phyloP scores from a whole-genome alignment of 1,140 invertebrate species.

The Pseudachorutes palmiensis region DNA sequence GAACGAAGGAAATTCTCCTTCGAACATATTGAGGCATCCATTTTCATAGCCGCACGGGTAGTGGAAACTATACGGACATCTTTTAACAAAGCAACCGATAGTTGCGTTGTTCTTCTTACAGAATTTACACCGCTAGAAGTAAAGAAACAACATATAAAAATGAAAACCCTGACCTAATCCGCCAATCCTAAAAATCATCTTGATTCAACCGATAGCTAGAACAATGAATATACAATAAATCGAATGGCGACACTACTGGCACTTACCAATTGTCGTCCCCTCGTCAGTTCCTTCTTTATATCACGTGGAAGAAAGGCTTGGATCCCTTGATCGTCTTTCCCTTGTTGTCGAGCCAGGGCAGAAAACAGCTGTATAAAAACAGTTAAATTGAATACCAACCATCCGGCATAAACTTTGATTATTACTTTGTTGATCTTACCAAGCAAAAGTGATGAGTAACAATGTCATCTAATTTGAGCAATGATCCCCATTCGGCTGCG shows the following conservation, averaged over 20 bases:
- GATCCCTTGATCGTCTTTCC: constrained; percentile 51
- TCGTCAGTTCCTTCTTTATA: constrained; percentile 50
- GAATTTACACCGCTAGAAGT: constrained; percentile 51
- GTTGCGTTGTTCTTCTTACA: constrained; percentile 52
- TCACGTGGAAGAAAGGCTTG: constrained; percentile 54
- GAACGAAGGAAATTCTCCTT: constrained; percentile 49
- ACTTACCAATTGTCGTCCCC: constrained; percentile 46
- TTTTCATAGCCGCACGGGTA: constrained; percentile 53
- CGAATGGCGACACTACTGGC: not conserved
- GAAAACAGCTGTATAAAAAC: constrained; percentile 48
- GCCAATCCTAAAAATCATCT: too few species aligned
- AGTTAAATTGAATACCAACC: not conserved
- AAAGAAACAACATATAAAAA: constrained; percentile 34
- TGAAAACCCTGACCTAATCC: not conserved
- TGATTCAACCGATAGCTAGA: too few species aligned
- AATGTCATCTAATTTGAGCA: constrained; percentile 26
- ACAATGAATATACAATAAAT: too few species aligned
- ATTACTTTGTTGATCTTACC: constrained; percentile 22
- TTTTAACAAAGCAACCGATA: constrained; percentile 49
- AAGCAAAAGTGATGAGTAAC: constrained; percentile 34
- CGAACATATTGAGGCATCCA: constrained; percentile 50
- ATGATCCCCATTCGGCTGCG: constrained; percentile 28
- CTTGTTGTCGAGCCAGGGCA: constrained; percentile 53
- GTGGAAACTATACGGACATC: constrained; percentile 54
- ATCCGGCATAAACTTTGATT: not conserved